Evolutionary conservation across 2,797 vertebrate genomes (phyloP), one percentile per base, ranked within the genome.

Genomic region (Mormyrus proboscirostris): DNA sequence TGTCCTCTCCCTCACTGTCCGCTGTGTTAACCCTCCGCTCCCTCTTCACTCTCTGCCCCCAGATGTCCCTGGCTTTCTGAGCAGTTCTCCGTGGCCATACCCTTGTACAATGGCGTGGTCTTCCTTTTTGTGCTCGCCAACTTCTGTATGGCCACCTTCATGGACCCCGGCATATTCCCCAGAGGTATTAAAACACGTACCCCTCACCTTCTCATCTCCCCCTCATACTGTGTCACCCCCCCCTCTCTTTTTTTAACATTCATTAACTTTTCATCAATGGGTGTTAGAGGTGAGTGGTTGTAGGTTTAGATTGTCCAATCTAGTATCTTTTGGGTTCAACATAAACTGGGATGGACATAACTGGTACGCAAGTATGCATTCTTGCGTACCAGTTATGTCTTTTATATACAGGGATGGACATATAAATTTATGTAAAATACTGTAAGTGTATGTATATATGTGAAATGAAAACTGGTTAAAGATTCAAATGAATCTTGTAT

Each of bases 61-160:
- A 99, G 98, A 92, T 99, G 97, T 93, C 98, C 98, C 0, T 98
- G 98, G 96, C 95, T 99, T 90, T 97, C 97, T 88, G 96, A 97
- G 88, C 92, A 94, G 89, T 92, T 99, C 88, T 99, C 98, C 89
- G 95, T 96, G 4, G 89, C 95, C 93, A 97, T 99, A 94, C 97
- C 97, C 0, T 92, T 97, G 93, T 99, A 99, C 95, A 97, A 95
- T 94, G 96, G 94, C 0, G 93, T 98, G 69, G 96, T 99, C 94
- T 99, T 99, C 95, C 97, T 99, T 92, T 99, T 99, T 69, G 99
- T 99, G 86, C 95, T 99, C 92, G 97, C 98, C 94, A 99, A 99
- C 95, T 99, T 99, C 96, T 99, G 97, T 93, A 99, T 99, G 98
- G 98, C 98, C 92, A 99, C 98, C 51, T 99, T 99, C 94, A 99